A percentile compares a stretch with the other conserved stretches of the same genome.
phyloP scores from a whole-genome alignment of 2,113 vertebrate genomes.

The Polyodon spathula region DNA sequence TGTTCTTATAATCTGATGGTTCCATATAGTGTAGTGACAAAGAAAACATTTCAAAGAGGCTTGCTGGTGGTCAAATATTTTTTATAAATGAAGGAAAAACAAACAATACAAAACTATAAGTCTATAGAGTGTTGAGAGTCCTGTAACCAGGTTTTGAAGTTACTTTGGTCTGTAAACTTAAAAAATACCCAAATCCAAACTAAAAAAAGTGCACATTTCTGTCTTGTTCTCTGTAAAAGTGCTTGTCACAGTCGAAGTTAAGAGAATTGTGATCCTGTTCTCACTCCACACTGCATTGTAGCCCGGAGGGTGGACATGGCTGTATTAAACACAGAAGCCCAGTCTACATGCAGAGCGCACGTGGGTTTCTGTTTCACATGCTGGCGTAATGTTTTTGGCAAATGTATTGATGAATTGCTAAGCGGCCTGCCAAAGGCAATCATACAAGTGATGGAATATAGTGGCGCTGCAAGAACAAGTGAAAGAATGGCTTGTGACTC shows the following conservation, averaged over 20 bases:
- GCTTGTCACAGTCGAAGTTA: neutral
- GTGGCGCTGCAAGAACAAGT: no score
- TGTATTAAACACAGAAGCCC: slow-evolving; percentile 12
- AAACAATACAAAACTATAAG: no score
- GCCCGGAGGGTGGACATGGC: slow-evolving; percentile 8
- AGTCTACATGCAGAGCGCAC: neutral
- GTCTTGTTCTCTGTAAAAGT: neutral
- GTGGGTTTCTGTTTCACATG: slow-evolving; percentile 5
- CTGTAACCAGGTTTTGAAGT: no score
- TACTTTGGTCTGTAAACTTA: no score
- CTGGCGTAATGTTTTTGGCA: slow-evolving; percentile 15
- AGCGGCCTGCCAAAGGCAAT: neutral
- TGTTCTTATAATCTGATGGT: no score
- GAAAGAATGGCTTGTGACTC: no score
- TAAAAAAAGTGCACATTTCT: neutral
- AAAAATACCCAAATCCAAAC: neutral
- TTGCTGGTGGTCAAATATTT: no score
- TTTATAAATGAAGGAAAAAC: no score
- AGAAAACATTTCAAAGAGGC: no score
- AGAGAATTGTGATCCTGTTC: neutral
- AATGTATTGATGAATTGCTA: slow-evolving; percentile 11
- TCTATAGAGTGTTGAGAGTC: no score
- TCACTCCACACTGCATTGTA: neutral
- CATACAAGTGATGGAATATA: neutral
- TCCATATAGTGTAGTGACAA: no score